These are phyloP conservation scores for Nomada flava DNA, from an alignment of 2,888 invertebrate genomes.

Conservation along the genomic window DNA sequence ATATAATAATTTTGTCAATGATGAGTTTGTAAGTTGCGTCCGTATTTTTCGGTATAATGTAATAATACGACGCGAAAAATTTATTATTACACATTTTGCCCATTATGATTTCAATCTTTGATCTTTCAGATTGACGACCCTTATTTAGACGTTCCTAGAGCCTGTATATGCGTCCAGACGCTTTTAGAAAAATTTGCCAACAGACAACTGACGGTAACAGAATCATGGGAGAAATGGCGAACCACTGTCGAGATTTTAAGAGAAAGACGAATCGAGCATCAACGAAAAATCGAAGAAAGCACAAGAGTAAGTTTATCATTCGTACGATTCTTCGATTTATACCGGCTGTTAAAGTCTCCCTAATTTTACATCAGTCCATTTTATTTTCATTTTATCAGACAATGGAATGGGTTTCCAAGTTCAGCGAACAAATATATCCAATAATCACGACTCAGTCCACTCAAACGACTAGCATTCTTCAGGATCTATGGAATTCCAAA, in stretches of 20 bases:
- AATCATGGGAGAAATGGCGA: constrained; percentile 90
- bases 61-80: not conserved
- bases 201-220: constrained; percentile 88
- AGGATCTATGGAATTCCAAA: constrained; percentile 86
- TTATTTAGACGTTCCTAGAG: constrained; percentile 89
- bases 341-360: not conserved
- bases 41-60: no score
- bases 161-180: constrained; percentile 88
- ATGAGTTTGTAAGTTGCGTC: no score
- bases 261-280: constrained; percentile 84
- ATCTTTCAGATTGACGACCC: constrained; percentile 87
- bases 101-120: no score
- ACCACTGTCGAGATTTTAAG: constrained; percentile 86
- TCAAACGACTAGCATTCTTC: constrained; percentile 86
- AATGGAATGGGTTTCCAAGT: constrained; percentile 88
- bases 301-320: constrained; percentile 81
- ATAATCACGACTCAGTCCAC: constrained; percentile 88
- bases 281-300: constrained; percentile 84
- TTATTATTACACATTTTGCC: not conserved
- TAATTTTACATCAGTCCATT: not conserved
- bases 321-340: not conserved
- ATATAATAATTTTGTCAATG: not conserved
- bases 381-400: constrained; percentile 84
- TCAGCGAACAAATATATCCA: constrained; percentile 91
- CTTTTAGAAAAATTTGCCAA: constrained; percentile 88